Conservation (phyloP, 2,888 invertebrate genomes). For the Micoletzkya japonica region DNA sequence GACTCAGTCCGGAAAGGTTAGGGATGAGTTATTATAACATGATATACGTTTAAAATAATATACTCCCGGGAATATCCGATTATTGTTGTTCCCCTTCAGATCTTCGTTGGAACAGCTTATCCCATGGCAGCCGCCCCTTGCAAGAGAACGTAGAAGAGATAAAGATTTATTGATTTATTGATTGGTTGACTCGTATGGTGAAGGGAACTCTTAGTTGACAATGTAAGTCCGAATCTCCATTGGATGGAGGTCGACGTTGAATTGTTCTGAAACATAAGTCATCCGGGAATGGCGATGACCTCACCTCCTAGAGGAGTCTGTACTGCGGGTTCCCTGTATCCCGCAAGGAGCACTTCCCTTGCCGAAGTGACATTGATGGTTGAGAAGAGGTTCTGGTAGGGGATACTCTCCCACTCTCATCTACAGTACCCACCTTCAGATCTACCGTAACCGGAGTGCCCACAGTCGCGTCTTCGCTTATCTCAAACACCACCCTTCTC, state of each 20-base stretch:
- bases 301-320: too few relatives aligned
- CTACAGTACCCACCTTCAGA: constrained; percentile 58
- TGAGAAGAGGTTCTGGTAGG: constrained; percentile 40
- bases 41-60: neutral
- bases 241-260: constrained; percentile 33
- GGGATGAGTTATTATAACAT: too few relatives aligned
- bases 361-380: constrained; percentile 33
- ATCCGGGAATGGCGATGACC: neutral
- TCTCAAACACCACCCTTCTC: neutral
- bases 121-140: constrained; percentile 13
- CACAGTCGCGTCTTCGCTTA: constrained; percentile 31
- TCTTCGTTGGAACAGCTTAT: constrained; percentile 3
- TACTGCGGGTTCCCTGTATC: constrained; percentile 30
- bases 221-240: constrained; percentile 42
- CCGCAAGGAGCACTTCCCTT: constrained; percentile 38
- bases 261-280: neutral
- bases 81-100: constrained; percentile 1
- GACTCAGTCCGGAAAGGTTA: neutral
- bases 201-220: too few relatives aligned
- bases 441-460: constrained; percentile 63
- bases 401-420: neutral
- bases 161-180: too few relatives aligned
- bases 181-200: too few relatives aligned
- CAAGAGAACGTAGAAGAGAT: too few relatives aligned
- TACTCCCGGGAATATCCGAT: neutral